Percentiles rank a stretch among this genome's conserved stretches.
phyloP scores from a whole-genome alignment of 2,797 vertebrate genomes.

The Lateolabrax maculatus region DNA sequence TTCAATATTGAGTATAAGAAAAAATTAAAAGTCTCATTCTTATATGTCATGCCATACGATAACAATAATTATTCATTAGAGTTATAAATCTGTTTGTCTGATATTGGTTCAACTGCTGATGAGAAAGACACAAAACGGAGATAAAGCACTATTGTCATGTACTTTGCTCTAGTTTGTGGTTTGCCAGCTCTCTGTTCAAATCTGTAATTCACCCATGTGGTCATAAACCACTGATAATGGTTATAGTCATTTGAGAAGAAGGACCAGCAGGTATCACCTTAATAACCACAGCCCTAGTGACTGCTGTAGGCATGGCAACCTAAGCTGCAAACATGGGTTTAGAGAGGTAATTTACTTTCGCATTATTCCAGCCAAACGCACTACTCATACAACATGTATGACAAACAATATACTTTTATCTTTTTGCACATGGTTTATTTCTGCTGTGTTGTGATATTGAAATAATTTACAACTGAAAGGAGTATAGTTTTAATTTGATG shows the following conservation, averaged over 20 bases:
- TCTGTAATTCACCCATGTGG: no score
- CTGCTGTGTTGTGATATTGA: not conserved
- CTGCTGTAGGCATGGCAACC: constrained; percentile 10
- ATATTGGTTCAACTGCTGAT: not conserved
- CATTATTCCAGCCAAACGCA: not conserved
- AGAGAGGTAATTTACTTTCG: not conserved
- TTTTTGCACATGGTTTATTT: not conserved
- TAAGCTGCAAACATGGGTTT: not conserved
- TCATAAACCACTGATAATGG: no score
- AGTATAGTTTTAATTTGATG: not conserved
- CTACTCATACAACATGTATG: not conserved
- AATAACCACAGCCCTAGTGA: not conserved
- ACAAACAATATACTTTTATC: not conserved
- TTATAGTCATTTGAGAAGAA: no score
- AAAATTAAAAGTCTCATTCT: no score
- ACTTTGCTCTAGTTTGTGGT: no score
- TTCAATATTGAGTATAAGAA: no score
- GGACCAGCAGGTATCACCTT: not conserved
- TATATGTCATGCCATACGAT: no score
- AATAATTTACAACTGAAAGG: not conserved
- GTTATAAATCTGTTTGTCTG: no score
- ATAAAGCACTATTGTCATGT: no score
- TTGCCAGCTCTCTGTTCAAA: no score
- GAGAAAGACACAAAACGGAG: not conserved
- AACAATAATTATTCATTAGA: no score